These are phyloP conservation scores for Oreonectes daqikongensis DNA, from an alignment of 2,797 vertebrate genomes.

Conservation along the genomic window DNA sequence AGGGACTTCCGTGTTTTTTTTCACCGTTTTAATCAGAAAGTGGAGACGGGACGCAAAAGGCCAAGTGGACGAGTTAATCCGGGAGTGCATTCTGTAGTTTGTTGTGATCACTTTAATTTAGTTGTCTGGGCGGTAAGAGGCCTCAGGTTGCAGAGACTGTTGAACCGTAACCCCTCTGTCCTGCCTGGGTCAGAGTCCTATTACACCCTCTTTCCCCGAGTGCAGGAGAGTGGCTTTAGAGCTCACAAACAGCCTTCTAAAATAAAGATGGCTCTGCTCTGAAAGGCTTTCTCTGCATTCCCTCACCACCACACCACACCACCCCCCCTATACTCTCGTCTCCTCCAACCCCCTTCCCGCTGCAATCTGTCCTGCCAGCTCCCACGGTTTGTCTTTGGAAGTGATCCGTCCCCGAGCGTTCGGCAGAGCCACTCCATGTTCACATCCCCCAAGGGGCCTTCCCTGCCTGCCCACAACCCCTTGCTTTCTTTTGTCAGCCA, in stretches of 20 bases:
- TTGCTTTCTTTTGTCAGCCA: constrained; percentile 93
- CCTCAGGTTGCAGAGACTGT: constrained; percentile 62
- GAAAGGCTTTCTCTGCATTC: constrained; percentile 71
- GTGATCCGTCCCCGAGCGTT: constrained; percentile 90
- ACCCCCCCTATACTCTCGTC: constrained; percentile 28
- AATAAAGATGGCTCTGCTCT: constrained; percentile 79
- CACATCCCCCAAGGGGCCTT: constrained; percentile 93
- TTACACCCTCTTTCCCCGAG: constrained; percentile 69
- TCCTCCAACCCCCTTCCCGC: constrained; percentile 64
- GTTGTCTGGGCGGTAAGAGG: constrained; percentile 63
- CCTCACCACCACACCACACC: constrained; percentile 12
- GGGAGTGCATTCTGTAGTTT: constrained; percentile 60
- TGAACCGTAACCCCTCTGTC: constrained; percentile 71
- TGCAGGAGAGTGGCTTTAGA: constrained; percentile 69
- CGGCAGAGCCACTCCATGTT: constrained; percentile 88
- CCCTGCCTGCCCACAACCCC: constrained; percentile 86
- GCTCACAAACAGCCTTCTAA: constrained; percentile 74
- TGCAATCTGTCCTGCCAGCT: constrained; percentile 82
- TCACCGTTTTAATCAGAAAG: constrained; percentile 30
- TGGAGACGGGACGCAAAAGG: constrained; percentile 20
- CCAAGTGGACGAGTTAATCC: constrained; percentile 47
- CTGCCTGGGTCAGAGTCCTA: constrained; percentile 70
- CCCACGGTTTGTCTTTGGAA: constrained; percentile 95
- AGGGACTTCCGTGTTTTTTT: constrained; percentile 2
- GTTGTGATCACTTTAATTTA: constrained; percentile 69